Evolutionary conservation across 1,140 invertebrate species (phyloP).

Genomic region (Calephelis virginiensis): DNA sequence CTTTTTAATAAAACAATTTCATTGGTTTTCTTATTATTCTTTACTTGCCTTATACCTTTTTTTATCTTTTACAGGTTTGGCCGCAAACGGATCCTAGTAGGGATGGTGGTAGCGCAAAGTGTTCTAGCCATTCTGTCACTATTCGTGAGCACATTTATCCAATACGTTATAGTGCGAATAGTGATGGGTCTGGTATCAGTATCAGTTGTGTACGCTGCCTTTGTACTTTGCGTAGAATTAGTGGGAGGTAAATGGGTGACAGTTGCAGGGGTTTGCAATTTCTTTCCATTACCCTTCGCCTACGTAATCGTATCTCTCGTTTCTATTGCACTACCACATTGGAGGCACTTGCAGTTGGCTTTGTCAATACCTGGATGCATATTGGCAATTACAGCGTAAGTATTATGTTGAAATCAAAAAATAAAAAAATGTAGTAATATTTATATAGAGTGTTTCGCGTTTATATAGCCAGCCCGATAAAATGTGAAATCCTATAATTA

Average conservation of each 20-base stretch:
- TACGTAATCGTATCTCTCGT: slow-evolving; percentile 86
- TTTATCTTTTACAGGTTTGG: slow-evolving; percentile 80
- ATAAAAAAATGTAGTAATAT: no score
- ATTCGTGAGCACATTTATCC: slow-evolving; percentile 81
- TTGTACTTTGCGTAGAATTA: slow-evolving; percentile 85
- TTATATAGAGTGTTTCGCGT: no score
- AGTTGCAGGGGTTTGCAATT: slow-evolving; percentile 85
- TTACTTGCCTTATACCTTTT: background rate
- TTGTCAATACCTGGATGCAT: slow-evolving; percentile 84
- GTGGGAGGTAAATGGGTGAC: slow-evolving; percentile 87
- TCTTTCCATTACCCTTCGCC: slow-evolving; percentile 85
- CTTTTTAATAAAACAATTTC: no score
- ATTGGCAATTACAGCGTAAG: slow-evolving; percentile 83
- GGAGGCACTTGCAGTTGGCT: slow-evolving; percentile 85
- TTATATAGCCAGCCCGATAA: no score
- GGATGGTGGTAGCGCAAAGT: slow-evolving; percentile 84
- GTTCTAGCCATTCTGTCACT: slow-evolving; percentile 80
- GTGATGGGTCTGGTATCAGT: slow-evolving; percentile 84
- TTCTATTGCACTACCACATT: slow-evolving; percentile 85
- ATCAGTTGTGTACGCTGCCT: slow-evolving; percentile 85
- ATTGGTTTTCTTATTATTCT: no score
- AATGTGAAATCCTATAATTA: no score
- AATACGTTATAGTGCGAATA: slow-evolving; percentile 82
- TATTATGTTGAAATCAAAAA: slow-evolving; percentile 20
- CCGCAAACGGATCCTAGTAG: slow-evolving; percentile 85